These are phyloP conservation scores for Argentina silus DNA, from an alignment of 2,797 vertebrate species.

Conservation along the genomic window DNA sequence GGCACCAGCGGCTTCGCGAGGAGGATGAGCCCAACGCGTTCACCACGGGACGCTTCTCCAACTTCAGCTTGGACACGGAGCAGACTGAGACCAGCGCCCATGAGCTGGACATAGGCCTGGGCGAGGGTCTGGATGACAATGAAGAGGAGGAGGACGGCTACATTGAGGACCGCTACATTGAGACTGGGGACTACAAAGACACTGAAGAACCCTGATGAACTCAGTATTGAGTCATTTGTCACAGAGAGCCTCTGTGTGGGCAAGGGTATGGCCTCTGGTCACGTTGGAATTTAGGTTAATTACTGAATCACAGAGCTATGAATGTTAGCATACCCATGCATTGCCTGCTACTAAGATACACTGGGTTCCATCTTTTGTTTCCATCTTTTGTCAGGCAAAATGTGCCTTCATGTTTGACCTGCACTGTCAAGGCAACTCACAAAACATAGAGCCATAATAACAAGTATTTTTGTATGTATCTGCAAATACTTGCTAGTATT, in stretches of 20 bases:
- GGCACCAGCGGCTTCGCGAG: constrained; percentile 81
- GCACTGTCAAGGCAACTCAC: not conserved
- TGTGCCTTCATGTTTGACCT: not conserved
- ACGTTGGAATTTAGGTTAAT: not conserved
- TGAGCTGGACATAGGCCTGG: constrained; percentile 63
- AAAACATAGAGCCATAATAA: not conserved
- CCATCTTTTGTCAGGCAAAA: not conserved
- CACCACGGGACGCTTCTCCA: constrained; percentile 50
- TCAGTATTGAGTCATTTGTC: not conserved
- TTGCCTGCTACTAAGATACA: not conserved
- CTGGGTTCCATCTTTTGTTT: not conserved
- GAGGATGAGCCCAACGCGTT: constrained; percentile 63
- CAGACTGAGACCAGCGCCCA: constrained; percentile 67
- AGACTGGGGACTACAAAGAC: constrained; percentile 67
- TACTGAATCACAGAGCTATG: not conserved
- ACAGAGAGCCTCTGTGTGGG: not conserved
- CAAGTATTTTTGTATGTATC: not conserved
- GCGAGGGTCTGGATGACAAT: constrained; percentile 59
- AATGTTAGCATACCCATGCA: not conserved
- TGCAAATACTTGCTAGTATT: not conserved
- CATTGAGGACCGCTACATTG: constrained; percentile 91
- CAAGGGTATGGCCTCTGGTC: not conserved
- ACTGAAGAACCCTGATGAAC: constrained; percentile 17
- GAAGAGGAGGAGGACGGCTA: constrained; percentile 83
- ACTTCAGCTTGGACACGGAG: constrained; percentile 49